These are phyloP conservation scores for Diachasmimorpha longicaudata DNA, from an alignment of 1,140 invertebrate species.

Conservation along the genomic window DNA sequence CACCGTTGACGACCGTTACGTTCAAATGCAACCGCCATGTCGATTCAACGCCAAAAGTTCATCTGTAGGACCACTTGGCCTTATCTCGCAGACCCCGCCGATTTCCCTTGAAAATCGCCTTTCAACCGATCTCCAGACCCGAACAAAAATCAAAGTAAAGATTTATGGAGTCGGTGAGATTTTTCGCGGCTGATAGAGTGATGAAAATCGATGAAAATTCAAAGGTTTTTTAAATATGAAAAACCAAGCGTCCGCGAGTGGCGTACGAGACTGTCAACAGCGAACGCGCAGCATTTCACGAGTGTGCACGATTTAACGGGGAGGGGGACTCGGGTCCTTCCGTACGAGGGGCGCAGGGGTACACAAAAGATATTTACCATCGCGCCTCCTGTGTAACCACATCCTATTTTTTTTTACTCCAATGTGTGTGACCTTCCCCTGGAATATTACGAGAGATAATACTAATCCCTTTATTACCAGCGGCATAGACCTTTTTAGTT, in stretches of 20 bases:
- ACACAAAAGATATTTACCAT: too few species aligned
- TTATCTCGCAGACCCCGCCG: background rate
- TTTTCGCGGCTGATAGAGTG: background rate
- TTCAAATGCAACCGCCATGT: constrained; percentile 45
- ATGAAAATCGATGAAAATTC: background rate
- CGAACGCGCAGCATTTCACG: background rate
- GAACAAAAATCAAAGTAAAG: background rate
- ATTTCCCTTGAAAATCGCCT: background rate
- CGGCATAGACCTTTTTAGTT: too few species aligned
- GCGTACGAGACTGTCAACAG: constrained; percentile 1
- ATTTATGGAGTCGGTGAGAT: background rate
- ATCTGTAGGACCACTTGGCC: background rate
- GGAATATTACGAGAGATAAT: too few species aligned
- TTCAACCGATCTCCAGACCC: background rate
- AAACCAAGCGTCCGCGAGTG: constrained; percentile 9
- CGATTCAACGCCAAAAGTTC: constrained; percentile 1
- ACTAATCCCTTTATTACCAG: too few species aligned
- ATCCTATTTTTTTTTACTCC: background rate
- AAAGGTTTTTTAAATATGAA: background rate
- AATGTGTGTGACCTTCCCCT: too few species aligned
- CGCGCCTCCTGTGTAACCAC: background rate
- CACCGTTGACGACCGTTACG: constrained; percentile 41
- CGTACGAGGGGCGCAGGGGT: background rate
- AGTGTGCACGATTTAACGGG: background rate
- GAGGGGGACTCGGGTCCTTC: background rate